phyloP scores from a whole-genome alignment of 1,140 invertebrate species.

The Pseudomyrmex cubaensis region DNA sequence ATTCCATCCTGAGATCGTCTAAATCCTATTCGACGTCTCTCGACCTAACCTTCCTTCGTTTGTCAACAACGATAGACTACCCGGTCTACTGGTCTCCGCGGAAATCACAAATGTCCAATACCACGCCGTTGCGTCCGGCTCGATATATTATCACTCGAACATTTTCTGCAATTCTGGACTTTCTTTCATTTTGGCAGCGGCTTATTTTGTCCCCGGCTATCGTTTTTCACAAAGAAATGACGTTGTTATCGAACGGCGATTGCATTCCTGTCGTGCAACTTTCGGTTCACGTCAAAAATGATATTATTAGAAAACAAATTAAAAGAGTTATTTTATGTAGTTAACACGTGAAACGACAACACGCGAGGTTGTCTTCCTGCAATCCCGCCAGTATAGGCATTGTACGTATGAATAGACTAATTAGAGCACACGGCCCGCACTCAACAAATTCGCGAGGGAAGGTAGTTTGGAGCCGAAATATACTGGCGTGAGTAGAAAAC shows the following conservation, averaged over 20 bases:
- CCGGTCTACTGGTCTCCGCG: conserved; percentile 66
- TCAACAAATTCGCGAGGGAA: conserved; percentile 77
- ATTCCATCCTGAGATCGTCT: conserved; percentile 71
- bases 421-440: conserved; percentile 60
- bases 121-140: conserved; percentile 30
- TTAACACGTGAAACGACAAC: too few species aligned
- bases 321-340: neutral
- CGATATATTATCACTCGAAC: conserved; percentile 51
- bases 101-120: conserved; percentile 72
- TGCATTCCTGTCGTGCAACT: neutral
- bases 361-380: too few species aligned
- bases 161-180: conserved; percentile 48
- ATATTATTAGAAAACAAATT: neutral
- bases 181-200: conserved; percentile 41
- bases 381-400: conserved; percentile 6
- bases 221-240: neutral
- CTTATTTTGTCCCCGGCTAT: neutral
- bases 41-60: conserved; percentile 67
- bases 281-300: too few species aligned
- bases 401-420: conserved; percentile 26
- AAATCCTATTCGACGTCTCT: conserved; percentile 74
- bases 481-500: conserved; percentile 76
- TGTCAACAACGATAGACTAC: conserved; percentile 68
- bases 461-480: conserved; percentile 73
- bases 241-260: neutral